phyloP scores from a whole-genome alignment of 2,113 vertebrate genomes.

The Ploceus nigricollis region DNA sequence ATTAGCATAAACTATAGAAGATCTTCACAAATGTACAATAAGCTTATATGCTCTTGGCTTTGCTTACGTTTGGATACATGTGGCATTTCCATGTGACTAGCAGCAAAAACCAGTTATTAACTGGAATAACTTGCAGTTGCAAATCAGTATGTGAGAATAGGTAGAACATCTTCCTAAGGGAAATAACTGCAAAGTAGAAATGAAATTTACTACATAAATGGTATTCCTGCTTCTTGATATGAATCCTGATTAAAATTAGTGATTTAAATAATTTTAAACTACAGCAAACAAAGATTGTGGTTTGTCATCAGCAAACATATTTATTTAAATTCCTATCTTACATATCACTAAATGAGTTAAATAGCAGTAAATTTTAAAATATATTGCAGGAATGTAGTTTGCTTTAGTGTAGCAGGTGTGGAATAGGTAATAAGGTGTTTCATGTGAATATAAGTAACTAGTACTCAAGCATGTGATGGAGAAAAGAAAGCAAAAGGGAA shows the following conservation, averaged over 20 bases:
- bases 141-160: neutral
- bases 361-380: neutral
- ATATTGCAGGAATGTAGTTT: neutral
- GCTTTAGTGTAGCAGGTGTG: neutral
- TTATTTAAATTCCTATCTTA: neutral
- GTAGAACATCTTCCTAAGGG: neutral
- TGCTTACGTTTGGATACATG: neutral
- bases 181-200: neutral
- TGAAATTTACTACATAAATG: neutral
- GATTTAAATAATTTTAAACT: neutral
- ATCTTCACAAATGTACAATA: neutral
- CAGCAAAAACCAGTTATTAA: neutral
- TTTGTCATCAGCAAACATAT: neutral
- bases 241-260: neutral
- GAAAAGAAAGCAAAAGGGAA: neutral
- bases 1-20: neutral
- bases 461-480: accelerated
- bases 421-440: neutral
- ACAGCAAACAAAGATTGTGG: neutral
- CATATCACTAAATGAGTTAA: neutral
- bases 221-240: neutral
- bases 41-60: neutral
- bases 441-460: neutral
- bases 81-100: neutral
- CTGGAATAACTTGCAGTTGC: neutral